Evolutionary conservation across 2,888 invertebrate species (phyloP).

Genomic region (Pseudanteris insignis): DNA sequence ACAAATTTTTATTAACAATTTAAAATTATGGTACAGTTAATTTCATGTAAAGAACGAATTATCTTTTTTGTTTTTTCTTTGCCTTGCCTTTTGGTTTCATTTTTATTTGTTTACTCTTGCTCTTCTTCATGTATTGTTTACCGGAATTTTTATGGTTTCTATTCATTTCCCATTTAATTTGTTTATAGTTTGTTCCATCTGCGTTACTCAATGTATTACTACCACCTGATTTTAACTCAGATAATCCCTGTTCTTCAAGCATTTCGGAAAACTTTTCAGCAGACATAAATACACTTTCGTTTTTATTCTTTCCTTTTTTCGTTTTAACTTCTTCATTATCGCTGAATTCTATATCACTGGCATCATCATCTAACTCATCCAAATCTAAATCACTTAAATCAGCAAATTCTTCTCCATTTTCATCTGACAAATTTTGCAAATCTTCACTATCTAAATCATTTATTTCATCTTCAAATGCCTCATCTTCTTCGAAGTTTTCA

Average conservation of each 20-base stretch:
- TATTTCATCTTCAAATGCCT: conserved; percentile 38
- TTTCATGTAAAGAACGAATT: conserved; percentile 5
- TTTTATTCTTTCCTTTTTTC: conserved; percentile 35
- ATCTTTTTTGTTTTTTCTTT: conserved; percentile 51
- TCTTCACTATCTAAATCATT: conserved; percentile 55
- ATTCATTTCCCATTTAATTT: conserved; percentile 84
- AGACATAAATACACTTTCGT: conserved; percentile 76
- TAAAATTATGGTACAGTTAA: conserved; percentile 1
- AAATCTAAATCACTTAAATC: conserved; percentile 54
- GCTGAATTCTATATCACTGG: conserved; percentile 65
- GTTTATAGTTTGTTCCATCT: conserved; percentile 82
- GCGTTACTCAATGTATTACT: conserved; percentile 77
- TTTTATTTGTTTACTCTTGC: conserved; percentile 25
- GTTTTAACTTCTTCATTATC: conserved; percentile 50
- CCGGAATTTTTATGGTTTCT: conserved; percentile 63
- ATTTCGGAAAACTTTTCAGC: conserved; percentile 90
- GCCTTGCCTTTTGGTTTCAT: conserved; percentile 24
- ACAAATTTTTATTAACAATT: background rate
- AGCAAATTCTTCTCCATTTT: conserved; percentile 52
- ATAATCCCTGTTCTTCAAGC: conserved; percentile 82
- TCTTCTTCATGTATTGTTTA: conserved; percentile 32
- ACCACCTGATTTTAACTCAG: conserved; percentile 71
- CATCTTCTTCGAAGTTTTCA: conserved; percentile 51
- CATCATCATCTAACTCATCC: conserved; percentile 63
- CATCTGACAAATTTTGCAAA: background rate